phyloP scores from a whole-genome alignment of 1,140 invertebrate genomes.

The Drosophila navojoa region DNA sequence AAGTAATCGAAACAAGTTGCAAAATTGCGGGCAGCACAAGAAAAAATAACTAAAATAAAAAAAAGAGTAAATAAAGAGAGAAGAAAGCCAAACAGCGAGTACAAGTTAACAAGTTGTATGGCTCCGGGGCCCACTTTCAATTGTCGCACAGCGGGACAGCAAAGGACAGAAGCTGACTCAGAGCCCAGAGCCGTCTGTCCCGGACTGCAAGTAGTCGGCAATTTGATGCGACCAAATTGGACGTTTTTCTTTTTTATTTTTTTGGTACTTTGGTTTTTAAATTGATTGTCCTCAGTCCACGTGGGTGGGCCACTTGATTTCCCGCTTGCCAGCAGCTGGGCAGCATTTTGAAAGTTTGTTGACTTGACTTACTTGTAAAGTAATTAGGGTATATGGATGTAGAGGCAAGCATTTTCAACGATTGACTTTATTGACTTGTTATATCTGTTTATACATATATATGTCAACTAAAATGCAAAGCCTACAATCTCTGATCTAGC shows the following conservation, averaged over 20 bases:
- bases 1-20: constrained; percentile 62
- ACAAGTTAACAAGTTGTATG: constrained; percentile 70
- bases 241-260: constrained; percentile 27
- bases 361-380: constrained; percentile 9
- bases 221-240: constrained; percentile 59
- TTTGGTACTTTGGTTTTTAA: constrained; percentile 14
- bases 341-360: constrained; percentile 48
- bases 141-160: constrained; percentile 55
- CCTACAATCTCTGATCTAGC: too few species aligned
- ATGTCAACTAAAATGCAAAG: too few species aligned
- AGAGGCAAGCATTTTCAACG: not conserved
- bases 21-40: constrained; percentile 20
- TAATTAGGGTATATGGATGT: too few species aligned
- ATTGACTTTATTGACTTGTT: too few species aligned
- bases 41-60: constrained; percentile 24
- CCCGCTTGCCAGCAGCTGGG: not conserved
- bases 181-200: not conserved
- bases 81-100: constrained; percentile 20
- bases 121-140: constrained; percentile 64
- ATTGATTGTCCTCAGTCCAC: constrained; percentile 61
- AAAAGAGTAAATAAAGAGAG: constrained; percentile 1
- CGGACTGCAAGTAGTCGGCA: constrained; percentile 23
- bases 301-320: constrained; percentile 54
- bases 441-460: too few species aligned
- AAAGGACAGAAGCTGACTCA: constrained; percentile 5